A percentile compares a stretch with the other conserved stretches of the same genome.
These are phyloP conservation scores for Paedocypris sp. DNA, from an alignment of 2,113 vertebrate species.

Conservation along the genomic window DNA sequence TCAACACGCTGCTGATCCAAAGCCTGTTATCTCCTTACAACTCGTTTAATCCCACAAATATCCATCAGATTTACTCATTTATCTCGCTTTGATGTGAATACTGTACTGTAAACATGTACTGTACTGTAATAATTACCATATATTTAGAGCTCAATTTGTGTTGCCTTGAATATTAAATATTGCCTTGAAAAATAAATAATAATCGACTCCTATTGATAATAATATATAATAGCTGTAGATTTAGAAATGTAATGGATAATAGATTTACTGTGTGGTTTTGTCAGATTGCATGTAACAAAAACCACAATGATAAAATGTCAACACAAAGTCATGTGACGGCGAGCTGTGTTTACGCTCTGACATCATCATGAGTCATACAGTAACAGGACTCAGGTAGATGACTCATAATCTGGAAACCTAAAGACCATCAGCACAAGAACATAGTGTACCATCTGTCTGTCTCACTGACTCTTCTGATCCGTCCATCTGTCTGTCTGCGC, in stretches of 20 bases:
- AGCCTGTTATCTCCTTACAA: not conserved
- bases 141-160: too few relatives aligned
- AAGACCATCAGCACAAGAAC: not conserved
- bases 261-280: not conserved
- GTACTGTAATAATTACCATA: too few relatives aligned
- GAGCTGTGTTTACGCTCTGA: not conserved
- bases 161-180: too few relatives aligned
- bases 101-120: too few relatives aligned
- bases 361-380: conserved; percentile 17
- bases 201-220: too few relatives aligned
- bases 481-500: too few relatives aligned
- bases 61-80: too few relatives aligned
- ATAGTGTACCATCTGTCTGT: not conserved
- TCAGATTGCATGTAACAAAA: not conserved
- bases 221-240: too few relatives aligned
- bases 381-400: conserved; percentile 13
- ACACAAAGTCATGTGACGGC: not conserved
- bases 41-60: too few relatives aligned
- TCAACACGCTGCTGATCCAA: not conserved
- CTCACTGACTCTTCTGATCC: not conserved
- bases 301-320: not conserved
- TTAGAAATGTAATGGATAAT: too few relatives aligned
- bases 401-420: not conserved
- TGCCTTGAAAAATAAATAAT: too few relatives aligned
- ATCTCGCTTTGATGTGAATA: too few relatives aligned